phyloP scores from a whole-genome alignment of 1,140 invertebrate species.

The Drosophila sp. region DNA sequence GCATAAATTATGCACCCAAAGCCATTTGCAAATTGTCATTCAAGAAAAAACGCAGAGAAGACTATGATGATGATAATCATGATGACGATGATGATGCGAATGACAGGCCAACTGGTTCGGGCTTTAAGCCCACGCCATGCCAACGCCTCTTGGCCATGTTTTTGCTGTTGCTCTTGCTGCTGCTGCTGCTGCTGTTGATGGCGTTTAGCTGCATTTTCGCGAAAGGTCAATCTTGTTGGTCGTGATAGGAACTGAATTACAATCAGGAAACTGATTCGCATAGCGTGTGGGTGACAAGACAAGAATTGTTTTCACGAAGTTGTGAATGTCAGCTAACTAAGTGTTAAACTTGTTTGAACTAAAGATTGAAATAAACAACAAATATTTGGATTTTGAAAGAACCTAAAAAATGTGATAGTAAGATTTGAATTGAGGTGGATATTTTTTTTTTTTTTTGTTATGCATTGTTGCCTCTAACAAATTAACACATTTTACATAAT shows the following conservation, averaged over 20 bases:
- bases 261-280: conserved; percentile 2
- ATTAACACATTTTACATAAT: conserved; percentile 45
- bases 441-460: neutral
- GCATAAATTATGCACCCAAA: conserved; percentile 75
- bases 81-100: conserved; percentile 16
- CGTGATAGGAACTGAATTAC: conserved; percentile 4
- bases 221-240: conserved; percentile 50
- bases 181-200: conserved; percentile 22
- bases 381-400: too few relatives aligned
- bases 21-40: conserved; percentile 79
- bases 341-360: too few relatives aligned
- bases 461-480: neutral
- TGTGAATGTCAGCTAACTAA: too few relatives aligned
- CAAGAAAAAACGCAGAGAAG: conserved; percentile 31
- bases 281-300: conserved; percentile 3
- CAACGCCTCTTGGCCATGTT: conserved; percentile 40
- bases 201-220: conserved; percentile 24
- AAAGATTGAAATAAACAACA: too few relatives aligned
- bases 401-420: too few relatives aligned
- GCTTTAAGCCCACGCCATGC: conserved; percentile 49
- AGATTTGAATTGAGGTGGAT: neutral
- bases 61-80: conserved; percentile 28
- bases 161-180: conserved; percentile 21
- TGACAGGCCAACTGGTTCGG: conserved; percentile 31
- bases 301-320: neutral